Base-by-base conservation (phyloP, 2,113 vertebrate species). In the Galemys pyrenaicus region DNA sequence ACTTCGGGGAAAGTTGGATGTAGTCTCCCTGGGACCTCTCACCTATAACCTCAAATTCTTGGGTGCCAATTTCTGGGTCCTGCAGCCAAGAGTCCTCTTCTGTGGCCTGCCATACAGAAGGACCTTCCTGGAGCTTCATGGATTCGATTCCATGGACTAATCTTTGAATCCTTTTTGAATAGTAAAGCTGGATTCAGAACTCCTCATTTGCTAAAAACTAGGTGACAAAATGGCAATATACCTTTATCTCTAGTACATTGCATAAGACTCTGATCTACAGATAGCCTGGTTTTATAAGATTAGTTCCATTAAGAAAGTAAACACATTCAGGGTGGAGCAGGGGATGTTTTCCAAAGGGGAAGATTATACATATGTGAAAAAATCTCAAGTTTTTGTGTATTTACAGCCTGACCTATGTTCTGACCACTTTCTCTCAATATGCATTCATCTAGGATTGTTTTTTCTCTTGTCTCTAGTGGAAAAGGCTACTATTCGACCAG, bases 401-500 rank as follows among this genome's bases (percentile, higher is more conserved):
- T 41, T 56, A 88, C 9, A 96, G 58, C 37, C 3, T 77, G 81
- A 65, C 5, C 70, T 87, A 20, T 67, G 49, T 78, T 83, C 60
- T 60, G 37, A 83, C 64, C 15, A 5, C 80, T 92, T 81, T 39
- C 79, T 89, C 56, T 73, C 28, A 28, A 17, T 58, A 28, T 54
- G 28, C 13, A 41, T 65, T 97, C 74, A 95, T 44, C 58, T 20
- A 35, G 13, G 9, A 32, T 81, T 6, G 87, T 91, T 95, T 56
- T 93, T 91, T 79, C 70, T 96, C 86, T 96, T 81, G 9, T 96
- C 97, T 96, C 94, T 92, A 93, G 96, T 98, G 99, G 99, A 99
- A 98, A 99, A 99, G 97, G 98, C 98, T 92, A 98, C 99, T 54
- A 99, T 99, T 82, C 98, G 99, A 19, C 99, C 99, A 0, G 99